A percentile compares a stretch with the other conserved stretches of the same genome.
Evolutionary conservation across 1,140 invertebrate species (phyloP).

Genomic region (Papilio glaucus): DNA sequence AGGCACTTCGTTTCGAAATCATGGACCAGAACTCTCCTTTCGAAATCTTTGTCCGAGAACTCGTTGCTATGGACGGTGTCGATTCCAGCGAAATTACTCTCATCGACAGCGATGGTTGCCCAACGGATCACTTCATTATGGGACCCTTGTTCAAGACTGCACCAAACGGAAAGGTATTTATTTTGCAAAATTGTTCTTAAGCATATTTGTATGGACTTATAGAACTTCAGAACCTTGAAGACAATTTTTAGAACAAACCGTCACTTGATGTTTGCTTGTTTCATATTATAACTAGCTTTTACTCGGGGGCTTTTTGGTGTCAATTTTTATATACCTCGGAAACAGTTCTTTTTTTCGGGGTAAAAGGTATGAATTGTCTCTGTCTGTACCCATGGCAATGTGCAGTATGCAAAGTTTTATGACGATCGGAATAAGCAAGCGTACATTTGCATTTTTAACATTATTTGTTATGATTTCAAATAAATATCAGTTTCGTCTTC

Average conservation of each 20-base stretch:
- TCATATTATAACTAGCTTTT: too few relatives aligned
- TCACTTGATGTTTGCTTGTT: too few relatives aligned
- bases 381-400: too few relatives aligned
- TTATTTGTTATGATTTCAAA: too few relatives aligned
- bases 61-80: conserved; percentile 96
- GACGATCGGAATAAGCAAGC: too few relatives aligned
- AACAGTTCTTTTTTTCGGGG: too few relatives aligned
- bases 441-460: too few relatives aligned
- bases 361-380: too few relatives aligned
- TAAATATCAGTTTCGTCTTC: neutral
- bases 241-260: too few relatives aligned
- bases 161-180: conserved; percentile 88
- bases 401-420: too few relatives aligned
- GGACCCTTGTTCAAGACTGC: conserved; percentile 93
- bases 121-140: conserved; percentile 96
- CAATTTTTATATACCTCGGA: too few relatives aligned
- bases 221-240: neutral
- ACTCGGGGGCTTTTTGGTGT: too few relatives aligned
- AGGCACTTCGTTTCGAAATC: conserved; percentile 95
- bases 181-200: conserved; percentile 35
- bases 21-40: conserved; percentile 95
- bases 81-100: conserved; percentile 96
- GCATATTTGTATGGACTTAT: neutral
- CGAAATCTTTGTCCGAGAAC: conserved; percentile 96
- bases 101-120: conserved; percentile 96